Evolutionary conservation across 1,140 invertebrate species (phyloP), one percentile per base, ranked within the genome.

Genomic region (Drosophila bocki): DNA sequence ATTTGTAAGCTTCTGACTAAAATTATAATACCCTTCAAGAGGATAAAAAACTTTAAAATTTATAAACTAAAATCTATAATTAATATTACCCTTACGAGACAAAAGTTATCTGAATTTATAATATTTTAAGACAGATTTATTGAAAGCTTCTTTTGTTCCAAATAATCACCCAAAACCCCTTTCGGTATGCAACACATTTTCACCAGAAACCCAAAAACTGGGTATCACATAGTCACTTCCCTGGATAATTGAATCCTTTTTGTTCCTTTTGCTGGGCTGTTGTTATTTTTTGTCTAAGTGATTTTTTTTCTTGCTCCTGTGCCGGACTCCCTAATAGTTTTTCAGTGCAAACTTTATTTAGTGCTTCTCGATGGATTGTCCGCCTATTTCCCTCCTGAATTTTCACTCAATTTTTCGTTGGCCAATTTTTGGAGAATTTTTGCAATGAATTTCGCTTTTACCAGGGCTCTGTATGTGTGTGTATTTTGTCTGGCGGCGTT

Each of bases 311-410:
- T 79, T 47, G 45, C 26, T 51, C 53, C 69, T 39, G 44, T 42
- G 41, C 44, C 61, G 48, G 48, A 37, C 78, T 78, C 64, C 75
- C 59, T 78, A 87, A 80, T 83, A 88, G 80, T 83, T 90, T 78
- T 88, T 60, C 60, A 69, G 53, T 71, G 62, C 74, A 78, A 60
- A 84, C 74, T 90, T 90, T 88, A 84, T 90, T 90, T 88, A 84
- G 84, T 81, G 65, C 64, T 60, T 44, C 61, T 70, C 26, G 53
- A 48, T 74, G 41, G n/a, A 35, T 64, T 57, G 17, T 42, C 45
- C 37, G 19, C n/a, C 47, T 12, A 41, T 68, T 62, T 74, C 75
- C 53, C 35, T 35, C 42, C 44, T 64, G 39, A 47, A 74, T 85
- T 74, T 64, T 64, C 77, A 78, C 84, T 80, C 65, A 75, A 80